Evolutionary conservation across 2,797 vertebrate species (phyloP).

Genomic region (Neosilurus mollespiculum): DNA sequence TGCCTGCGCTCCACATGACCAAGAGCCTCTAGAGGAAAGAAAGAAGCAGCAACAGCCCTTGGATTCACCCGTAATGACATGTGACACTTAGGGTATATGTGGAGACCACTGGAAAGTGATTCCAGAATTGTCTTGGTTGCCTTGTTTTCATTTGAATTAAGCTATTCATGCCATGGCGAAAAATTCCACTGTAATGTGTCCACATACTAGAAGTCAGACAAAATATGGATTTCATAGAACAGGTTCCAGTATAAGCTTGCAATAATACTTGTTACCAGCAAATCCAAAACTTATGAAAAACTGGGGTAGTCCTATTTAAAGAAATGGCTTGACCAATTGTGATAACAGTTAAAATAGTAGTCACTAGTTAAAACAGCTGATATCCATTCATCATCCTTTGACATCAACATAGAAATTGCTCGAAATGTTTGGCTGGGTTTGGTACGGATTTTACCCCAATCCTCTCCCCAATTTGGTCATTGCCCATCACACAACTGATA

Average conservation of each 20-base stretch:
- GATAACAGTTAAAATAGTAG: not conserved
- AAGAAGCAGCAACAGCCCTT: conserved; percentile 1
- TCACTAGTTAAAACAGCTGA: not conserved
- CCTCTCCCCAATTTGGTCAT: too few relatives aligned
- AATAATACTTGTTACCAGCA: not conserved
- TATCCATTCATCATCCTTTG: not conserved
- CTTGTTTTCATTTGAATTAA: conserved; percentile 4
- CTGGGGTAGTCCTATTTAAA: not conserved
- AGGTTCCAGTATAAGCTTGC: not conserved
- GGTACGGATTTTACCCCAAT: too few relatives aligned
- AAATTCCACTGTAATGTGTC: not conserved
- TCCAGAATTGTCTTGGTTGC: not conserved
- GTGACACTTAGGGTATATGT: conserved; percentile 22
- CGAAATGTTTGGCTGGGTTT: not conserved
- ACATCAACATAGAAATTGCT: not conserved
- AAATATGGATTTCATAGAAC: not conserved
- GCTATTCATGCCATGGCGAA: not conserved
- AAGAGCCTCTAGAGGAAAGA: conserved; percentile 1
- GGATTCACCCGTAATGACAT: conserved; percentile 33
- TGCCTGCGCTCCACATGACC: conserved; percentile 27
- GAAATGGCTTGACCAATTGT: not conserved
- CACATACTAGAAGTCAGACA: not conserved
- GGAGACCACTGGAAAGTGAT: not conserved
- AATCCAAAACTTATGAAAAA: not conserved
- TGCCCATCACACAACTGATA: too few relatives aligned